These are phyloP conservation scores for Bemisia tabaci DNA, from an alignment of 1,140 invertebrate species.

Conservation along the genomic window DNA sequence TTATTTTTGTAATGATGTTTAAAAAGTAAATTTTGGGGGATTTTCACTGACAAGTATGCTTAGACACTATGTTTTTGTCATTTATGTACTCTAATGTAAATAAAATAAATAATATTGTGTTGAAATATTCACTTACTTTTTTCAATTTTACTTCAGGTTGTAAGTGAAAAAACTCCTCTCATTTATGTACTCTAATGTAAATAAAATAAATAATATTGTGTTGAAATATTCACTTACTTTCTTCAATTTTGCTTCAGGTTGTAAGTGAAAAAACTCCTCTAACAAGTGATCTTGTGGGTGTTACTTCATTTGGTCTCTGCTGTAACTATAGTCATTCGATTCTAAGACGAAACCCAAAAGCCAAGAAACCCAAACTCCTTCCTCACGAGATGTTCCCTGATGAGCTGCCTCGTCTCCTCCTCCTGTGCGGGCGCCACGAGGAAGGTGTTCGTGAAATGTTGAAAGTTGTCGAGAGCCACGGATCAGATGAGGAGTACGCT, in stretches of 20 bases:
- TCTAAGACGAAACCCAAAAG: slow-evolving; percentile 27
- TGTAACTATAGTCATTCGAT: slow-evolving; percentile 44
- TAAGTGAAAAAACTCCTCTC: slow-evolving; percentile 36
- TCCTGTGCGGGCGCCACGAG: slow-evolving; percentile 20
- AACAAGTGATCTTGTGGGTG: slow-evolving; percentile 32
- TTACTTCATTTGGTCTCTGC: slow-evolving; percentile 48
- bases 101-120: no score
- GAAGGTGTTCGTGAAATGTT: slow-evolving; percentile 15
- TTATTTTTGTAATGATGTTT: no score
- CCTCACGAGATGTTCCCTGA: slow-evolving; percentile 17
- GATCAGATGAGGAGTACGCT: slow-evolving; percentile 11
- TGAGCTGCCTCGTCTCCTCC: slow-evolving; percentile 20
- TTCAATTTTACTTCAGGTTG: slow-evolving; percentile 30
- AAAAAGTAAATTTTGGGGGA: no score
- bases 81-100: no score
- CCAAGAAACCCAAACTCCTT: background rate
- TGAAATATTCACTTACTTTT: slow-evolving; percentile 4
- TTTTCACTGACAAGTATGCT: no score
- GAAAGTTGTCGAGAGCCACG: slow-evolving; percentile 14
- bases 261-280: slow-evolving; percentile 38
- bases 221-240: no score
- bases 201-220: no score
- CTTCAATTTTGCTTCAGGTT: slow-evolving; percentile 27
- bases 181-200: no score
- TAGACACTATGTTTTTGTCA: no score